Conservation (phyloP, 2,113 vertebrate species). For the Hyperopisus bebe region DNA sequence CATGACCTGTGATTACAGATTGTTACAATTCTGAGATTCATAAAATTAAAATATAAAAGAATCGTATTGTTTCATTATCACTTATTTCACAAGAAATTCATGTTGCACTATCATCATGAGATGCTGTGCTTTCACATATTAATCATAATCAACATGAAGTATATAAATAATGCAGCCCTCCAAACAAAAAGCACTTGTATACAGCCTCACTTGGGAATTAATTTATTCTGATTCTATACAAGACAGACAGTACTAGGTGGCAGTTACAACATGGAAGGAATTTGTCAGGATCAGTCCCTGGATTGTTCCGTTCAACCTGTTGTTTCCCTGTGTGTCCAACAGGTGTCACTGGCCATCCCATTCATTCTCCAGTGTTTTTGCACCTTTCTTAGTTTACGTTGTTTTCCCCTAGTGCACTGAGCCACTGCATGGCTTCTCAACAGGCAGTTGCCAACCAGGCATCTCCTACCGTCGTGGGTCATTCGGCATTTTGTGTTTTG, state of each 20-base stretch:
- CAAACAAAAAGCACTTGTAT: background rate
- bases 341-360: background rate
- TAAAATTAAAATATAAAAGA: background rate
- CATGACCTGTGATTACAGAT: background rate
- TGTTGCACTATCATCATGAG: background rate
- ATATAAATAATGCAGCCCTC: background rate
- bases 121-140: background rate
- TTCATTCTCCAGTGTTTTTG: background rate
- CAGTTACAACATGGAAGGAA: background rate
- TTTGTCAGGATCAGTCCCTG: background rate
- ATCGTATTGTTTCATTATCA: background rate
- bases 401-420: background rate
- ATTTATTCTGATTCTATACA: background rate
- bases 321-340: background rate
- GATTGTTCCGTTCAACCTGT: background rate
- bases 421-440: background rate
- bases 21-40: background rate
- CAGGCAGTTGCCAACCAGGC: background rate
- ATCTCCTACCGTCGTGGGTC: background rate
- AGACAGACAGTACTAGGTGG: background rate
- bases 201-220: background rate
- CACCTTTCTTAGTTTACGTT: background rate
- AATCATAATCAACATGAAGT: background rate
- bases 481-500: background rate
- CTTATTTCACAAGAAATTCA: background rate